phyloP scores from a whole-genome alignment of 2,888 invertebrate genomes.

The Andrena hattorfiana region DNA sequence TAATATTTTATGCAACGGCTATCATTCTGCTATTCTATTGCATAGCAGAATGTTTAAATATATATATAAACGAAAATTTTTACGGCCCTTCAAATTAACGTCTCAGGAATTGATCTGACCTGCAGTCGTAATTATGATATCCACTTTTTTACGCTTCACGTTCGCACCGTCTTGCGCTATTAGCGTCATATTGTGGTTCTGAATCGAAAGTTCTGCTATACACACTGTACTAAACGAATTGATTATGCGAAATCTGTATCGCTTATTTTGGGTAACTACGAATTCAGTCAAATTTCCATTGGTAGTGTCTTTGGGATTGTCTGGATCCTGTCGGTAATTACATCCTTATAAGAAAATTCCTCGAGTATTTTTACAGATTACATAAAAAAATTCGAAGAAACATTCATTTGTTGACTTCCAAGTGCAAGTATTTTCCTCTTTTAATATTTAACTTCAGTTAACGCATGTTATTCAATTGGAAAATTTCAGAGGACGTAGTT shows the following conservation, averaged over 20 bases:
- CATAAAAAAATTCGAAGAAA: background rate
- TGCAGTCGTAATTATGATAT: slow-evolving; percentile 23
- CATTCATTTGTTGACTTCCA: too few relatives aligned
- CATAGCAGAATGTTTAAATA: background rate
- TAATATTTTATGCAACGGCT: too few relatives aligned
- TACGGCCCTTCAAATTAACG: background rate
- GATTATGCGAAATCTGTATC: slow-evolving; percentile 70
- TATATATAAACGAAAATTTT: too few relatives aligned
- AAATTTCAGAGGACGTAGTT: too few relatives aligned
- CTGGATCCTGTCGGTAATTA: slow-evolving; percentile 36
- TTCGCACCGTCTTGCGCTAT: slow-evolving; percentile 71
- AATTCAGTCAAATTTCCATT: slow-evolving; percentile 42
- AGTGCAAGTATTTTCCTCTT: too few relatives aligned
- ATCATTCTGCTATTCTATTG: background rate
- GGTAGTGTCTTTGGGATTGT: slow-evolving; percentile 5
- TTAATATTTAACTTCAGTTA: too few relatives aligned
- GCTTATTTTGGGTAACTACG: slow-evolving; percentile 45
- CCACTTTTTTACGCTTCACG: slow-evolving; percentile 44
- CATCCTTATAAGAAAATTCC: background rate
- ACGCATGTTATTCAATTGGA: too few relatives aligned
- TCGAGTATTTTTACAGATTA: background rate
- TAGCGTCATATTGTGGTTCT: slow-evolving; percentile 52
- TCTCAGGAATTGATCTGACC: slow-evolving; percentile 40
- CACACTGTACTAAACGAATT: slow-evolving; percentile 69
- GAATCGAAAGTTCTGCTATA: slow-evolving; percentile 46